Base-by-base conservation (phyloP, 2,113 vertebrate genomes). In the Calidris pygmaea region DNA sequence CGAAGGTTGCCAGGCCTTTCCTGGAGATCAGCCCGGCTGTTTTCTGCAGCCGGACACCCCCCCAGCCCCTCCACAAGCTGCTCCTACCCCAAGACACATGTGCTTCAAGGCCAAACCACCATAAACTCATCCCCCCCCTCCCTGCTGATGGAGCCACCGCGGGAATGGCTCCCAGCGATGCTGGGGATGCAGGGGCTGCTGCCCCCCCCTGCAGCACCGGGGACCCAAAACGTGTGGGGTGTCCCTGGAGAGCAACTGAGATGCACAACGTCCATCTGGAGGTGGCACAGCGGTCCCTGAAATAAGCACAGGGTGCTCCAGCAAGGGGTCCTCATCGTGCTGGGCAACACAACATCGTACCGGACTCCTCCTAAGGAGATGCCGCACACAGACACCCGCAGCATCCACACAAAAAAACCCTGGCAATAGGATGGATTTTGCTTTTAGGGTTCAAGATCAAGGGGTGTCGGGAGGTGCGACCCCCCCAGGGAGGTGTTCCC, bases 191-290 rank as follows among this genome's bases (percentile, higher is more conserved):
- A 5, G 56, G 14, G 27, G 35, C 45, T n/a, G n/a, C 30, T n/a
- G 23, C 27, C 14, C n/a, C 34, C 58, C 0, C 43, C 47, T 9
- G 20, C 47, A 52, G 43, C 35, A 29, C 22, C 4, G 0, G 37
- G 60, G 45, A 52, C 45, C 37, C 3, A 0, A 74, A 59, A 20
- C 0, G 0, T 19, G 5, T 0, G 1, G 34, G 34, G 29, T n/a
- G 53, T 27, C 45, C 45, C 60, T 47, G 1, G 2, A 4, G 56
- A 3, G 48, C 66, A 30, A n/a, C 37, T 10, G 59, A 37, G 24
- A 32, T 0, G 3, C 29, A 3, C 1, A 10, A 23, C 24, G 19
- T 39, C 13, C 65, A 23, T 9, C 23, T 1, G 3, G 58, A 47
- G 45, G 53, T 6, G 14, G 27, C 63, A 77, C 30, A 7, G 4